Conservation (phyloP, 2,797 vertebrate species). For the Acanthiza pusilla region DNA sequence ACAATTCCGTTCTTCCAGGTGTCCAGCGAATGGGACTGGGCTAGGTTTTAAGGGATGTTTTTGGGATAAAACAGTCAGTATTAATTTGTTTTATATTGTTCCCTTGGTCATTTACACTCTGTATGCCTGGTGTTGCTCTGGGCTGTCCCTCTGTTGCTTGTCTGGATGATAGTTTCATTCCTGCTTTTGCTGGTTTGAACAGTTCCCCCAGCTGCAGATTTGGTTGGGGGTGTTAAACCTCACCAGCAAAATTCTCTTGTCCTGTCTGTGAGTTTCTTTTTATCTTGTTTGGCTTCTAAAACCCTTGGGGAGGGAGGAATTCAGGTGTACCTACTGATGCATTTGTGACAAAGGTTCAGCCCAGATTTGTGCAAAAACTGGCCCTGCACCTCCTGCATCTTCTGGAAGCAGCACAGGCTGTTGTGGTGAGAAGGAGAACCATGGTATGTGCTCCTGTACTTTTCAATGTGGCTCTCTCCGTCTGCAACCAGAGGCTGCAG, state of each 20-base stretch:
- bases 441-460: background rate
- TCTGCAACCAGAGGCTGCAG: background rate
- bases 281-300: background rate
- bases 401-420: background rate
- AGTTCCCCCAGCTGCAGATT: background rate
- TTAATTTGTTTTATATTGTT: background rate
- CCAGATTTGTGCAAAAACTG: background rate
- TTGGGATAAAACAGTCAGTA: background rate
- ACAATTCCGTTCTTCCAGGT: background rate
- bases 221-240: background rate
- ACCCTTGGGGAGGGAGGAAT: background rate
- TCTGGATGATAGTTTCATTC: background rate
- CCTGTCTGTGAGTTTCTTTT: background rate
- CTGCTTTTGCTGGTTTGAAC: background rate
- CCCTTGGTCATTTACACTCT: background rate
- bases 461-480: accelerated
- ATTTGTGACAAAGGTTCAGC: background rate
- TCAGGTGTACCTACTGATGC: background rate
- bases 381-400: background rate
- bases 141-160: background rate
- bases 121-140: background rate
- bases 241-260: background rate
- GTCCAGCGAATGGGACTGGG: background rate
- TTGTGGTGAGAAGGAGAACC: background rate
- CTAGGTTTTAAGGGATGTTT: background rate